Conservation (phyloP, 2,113 vertebrate genomes). For the Plestiodon gilberti region DNA sequence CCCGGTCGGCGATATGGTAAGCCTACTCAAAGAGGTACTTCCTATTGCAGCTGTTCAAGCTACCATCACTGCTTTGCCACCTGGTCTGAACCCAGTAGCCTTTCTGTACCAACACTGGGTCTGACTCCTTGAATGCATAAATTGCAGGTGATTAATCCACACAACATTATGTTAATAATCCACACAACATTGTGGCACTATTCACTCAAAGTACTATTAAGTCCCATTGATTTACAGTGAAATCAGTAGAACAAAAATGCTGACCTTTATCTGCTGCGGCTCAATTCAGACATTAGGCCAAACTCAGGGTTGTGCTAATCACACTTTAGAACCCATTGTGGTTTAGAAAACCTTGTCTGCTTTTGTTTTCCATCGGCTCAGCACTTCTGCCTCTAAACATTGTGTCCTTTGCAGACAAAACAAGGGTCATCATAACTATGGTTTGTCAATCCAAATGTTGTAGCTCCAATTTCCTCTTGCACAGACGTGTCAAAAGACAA, state of each 20-base stretch:
- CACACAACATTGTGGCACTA: background rate
- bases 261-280: too few relatives aligned
- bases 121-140: background rate
- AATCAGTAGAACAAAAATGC: too few relatives aligned
- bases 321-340: background rate
- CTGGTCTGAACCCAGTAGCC: background rate
- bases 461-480: background rate
- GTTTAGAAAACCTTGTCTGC: background rate
- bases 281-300: background rate
- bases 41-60: background rate
- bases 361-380: background rate
- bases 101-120: background rate
- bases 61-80: background rate
- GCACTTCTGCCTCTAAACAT: background rate
- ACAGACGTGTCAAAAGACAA: background rate
- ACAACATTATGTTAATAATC: too few relatives aligned
- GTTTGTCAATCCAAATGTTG: background rate
- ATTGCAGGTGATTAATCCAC: background rate
- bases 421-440: background rate
- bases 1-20: too few relatives aligned
- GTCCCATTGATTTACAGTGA: too few relatives aligned
- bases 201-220: too few relatives aligned
- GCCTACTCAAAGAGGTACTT: background rate
- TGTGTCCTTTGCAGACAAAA: background rate
- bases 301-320: background rate